phyloP scores from a whole-genome alignment of 2,888 invertebrate genomes.

The Bombyx huttoni region DNA sequence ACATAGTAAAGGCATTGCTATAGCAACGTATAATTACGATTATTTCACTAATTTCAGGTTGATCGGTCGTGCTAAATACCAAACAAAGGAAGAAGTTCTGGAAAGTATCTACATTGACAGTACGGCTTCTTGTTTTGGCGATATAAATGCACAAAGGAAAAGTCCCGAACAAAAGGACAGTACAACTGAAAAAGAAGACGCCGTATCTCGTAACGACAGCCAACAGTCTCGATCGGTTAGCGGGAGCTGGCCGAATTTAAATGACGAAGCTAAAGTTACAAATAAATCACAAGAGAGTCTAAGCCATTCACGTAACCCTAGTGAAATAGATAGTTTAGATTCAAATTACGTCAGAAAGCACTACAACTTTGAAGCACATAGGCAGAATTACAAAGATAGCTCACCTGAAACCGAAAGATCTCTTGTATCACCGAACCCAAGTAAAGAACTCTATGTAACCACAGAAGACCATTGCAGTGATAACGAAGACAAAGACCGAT shows the following conservation, averaged over 20 bases:
- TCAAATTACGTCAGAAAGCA: conserved; percentile 73
- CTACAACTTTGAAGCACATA: conserved; percentile 64
- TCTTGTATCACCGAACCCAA: conserved; percentile 36
- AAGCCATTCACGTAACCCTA: conserved; percentile 61
- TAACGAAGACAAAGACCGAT: conserved; percentile 41
- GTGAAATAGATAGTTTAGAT: conserved; percentile 73
- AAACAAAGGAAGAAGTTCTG: conserved; percentile 65
- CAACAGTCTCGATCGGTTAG: conserved; percentile 49
- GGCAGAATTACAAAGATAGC: conserved; percentile 56
- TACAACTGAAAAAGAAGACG: conserved; percentile 48
- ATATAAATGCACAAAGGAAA: conserved; percentile 55
- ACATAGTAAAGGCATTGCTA: neutral
- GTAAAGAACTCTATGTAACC: conserved; percentile 53
- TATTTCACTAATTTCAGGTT: conserved; percentile 41
- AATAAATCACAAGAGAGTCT: conserved; percentile 64
- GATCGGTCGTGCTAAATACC: conserved; percentile 61
- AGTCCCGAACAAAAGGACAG: conserved; percentile 32
- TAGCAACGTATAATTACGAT: neutral
- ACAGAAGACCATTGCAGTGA: conserved; percentile 53
- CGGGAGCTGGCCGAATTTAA: conserved; percentile 63
- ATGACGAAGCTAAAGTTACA: conserved; percentile 52
- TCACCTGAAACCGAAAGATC: conserved; percentile 61
- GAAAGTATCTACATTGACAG: conserved; percentile 67
- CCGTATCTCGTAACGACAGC: conserved; percentile 42
- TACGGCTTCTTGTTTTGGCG: conserved; percentile 65